A percentile compares a stretch with the other conserved stretches of the same genome.
These are phyloP conservation scores for Limnephilus lunatus DNA, from an alignment of 2,888 invertebrate species.

Conservation along the genomic window DNA sequence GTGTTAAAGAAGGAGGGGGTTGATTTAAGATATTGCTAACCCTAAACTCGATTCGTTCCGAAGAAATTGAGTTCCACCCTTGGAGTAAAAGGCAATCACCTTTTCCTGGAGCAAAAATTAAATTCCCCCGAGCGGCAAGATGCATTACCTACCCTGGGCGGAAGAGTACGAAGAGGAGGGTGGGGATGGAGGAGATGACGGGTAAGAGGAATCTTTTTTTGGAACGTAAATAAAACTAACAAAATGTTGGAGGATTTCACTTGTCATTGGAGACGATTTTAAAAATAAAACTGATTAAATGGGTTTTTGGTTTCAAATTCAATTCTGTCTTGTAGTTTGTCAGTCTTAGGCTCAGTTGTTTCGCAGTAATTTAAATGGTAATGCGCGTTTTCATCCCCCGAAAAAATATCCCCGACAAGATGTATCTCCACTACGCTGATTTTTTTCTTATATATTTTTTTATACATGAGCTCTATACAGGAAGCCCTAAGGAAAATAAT, in stretches of 20 bases:
- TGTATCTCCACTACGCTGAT: too few relatives aligned
- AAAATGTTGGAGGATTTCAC: not conserved
- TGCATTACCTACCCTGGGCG: slow-evolving; percentile 34
- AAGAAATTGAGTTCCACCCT: slow-evolving; percentile 49
- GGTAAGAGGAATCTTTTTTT: not conserved
- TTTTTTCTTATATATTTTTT: too few relatives aligned
- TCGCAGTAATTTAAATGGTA: too few relatives aligned
- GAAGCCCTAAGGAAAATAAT: too few relatives aligned
- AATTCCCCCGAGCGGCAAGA: slow-evolving; percentile 32
- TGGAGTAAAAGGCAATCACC: slow-evolving; percentile 51
- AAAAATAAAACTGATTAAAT: not conserved
- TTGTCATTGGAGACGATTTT: not conserved
- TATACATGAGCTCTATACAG: too few relatives aligned
- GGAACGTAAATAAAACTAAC: not conserved
- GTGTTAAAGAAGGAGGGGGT: not conserved
- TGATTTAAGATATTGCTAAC: slow-evolving; percentile 40
- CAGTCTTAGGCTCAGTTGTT: too few relatives aligned
- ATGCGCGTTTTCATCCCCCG: too few relatives aligned
- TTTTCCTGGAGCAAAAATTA: slow-evolving; percentile 39
- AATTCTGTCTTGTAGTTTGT: too few relatives aligned
- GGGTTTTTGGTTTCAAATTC: not conserved
- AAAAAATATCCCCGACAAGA: too few relatives aligned
- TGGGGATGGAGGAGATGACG: not conserved
- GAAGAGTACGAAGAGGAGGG: not conserved
- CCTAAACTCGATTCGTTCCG: slow-evolving; percentile 43